Base-by-base conservation (phyloP, 2,888 invertebrate genomes). In the Drosophila leonis region DNA sequence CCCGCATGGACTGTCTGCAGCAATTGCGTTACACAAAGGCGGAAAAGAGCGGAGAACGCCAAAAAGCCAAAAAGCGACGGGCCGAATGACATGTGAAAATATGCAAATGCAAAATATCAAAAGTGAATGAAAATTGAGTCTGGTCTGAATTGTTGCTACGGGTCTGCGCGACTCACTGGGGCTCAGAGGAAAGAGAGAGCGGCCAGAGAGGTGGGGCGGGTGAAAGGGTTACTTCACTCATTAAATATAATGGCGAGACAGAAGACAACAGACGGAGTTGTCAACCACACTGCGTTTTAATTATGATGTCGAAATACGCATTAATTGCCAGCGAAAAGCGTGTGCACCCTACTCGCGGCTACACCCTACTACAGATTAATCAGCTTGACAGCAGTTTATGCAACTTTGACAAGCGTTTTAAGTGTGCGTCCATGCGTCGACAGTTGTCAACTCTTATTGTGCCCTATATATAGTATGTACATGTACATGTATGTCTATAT, bases 51-150 rank as follows among this genome's bases (percentile, higher is more conserved):
- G 65, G 44, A 56, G 76, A 74, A 85, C 65, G 83, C 87, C 87
- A 76, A 90, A 90, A 90, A 83, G 78, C 68, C 78, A 67, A 79
- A 79, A 83, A 75, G 68, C 81, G 66, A 65, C 72, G 65, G 73
- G 65, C 71, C 75, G 87, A 88, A 76, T 90, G 89, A 90, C 89
- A 90, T 90, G 89, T 90, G 88, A 90, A 90, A 90, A 88, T 85
- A 88, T 88, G 86, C 90, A 88, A 90, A 78, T 78, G 78, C 56
- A 56, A 71, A 78, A 90, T 82, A 88, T 83, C 85, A 78, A 80
- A 85, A 87, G 80, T 87, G 87, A 83, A 83, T 86, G 83, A 86
- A 54, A 39, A 83, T 85, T 70, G 82, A 76, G 76, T 80, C 75
- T 77, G 75, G 60, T 48, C 62, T 33, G 48, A 39, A 61, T 64